Base-by-base conservation (phyloP, 1,140 invertebrate species). In the Sycophila sp. region DNA sequence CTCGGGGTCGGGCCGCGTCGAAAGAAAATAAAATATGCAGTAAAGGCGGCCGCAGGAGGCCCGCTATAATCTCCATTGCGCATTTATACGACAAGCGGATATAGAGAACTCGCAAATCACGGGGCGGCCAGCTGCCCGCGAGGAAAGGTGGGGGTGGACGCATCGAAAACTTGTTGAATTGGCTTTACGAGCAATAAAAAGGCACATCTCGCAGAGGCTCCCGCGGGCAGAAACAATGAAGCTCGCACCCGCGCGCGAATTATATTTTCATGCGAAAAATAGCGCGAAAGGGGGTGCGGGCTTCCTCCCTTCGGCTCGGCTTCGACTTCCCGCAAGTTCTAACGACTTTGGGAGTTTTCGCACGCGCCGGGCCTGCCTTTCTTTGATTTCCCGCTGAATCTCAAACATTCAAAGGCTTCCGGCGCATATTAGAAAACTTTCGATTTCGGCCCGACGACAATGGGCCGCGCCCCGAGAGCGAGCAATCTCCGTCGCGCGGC, bases 141-240 rank as follows among this genome's bases (percentile, higher is more conserved):
- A n/a, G n/a, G n/a, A n/a, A n/a, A n/a, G n/a, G n/a, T n/a, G n/a
- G n/a, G n/a, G n/a, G n/a, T n/a, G n/a, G n/a, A n/a, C n/a, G n/a
- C n/a, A n/a, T 62, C 59, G 22, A 53, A 53, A 71, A 71, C 63
- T 71, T 60, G 63, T 71, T 71, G 55, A 71, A 60, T 71, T 53
- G 45, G 40, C 53, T 66, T 71, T 51, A 66, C 28, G 63, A 55
- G 42, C 34, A 62, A 55, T 40, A 71, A 72, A 55, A 72, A 51
- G 5, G 40, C n/a, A 32, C 47, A 58, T 58, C 51, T 45, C 45
- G n/a, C 15, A 4, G n/a, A 4, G 45, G 32, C 19, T 15, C n/a
- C 5, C 2, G 45, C 34, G 19, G n/a, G n/a, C n/a, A n/a, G n/a
- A 71, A 71, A 71, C 53, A 66, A 59, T 71, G 45, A 71, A 56